Evolutionary conservation across 2,888 invertebrate genomes (phyloP).

Genomic region (Coenonympha arcania): DNA sequence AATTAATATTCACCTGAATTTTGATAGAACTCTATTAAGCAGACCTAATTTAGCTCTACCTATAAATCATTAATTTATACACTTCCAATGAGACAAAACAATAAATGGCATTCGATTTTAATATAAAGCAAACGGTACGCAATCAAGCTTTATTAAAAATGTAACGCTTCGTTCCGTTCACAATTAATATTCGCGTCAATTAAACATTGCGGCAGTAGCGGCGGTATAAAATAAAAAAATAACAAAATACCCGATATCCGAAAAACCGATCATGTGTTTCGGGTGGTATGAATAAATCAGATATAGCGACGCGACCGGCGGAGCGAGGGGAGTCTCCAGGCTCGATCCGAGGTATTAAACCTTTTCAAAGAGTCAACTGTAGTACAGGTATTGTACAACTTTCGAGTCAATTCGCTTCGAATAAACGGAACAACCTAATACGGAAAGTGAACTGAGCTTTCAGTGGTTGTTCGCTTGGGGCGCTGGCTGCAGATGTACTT

Average conservation of each 20-base stretch:
- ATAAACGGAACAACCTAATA: too few species aligned
- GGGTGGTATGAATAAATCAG: constrained; percentile 73
- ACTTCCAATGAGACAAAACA: background rate
- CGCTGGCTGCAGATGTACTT: too few species aligned
- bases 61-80: background rate
- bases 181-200: constrained; percentile 33
- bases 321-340: constrained; percentile 47
- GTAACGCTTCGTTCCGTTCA: constrained; percentile 25
- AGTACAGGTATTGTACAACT: too few species aligned
- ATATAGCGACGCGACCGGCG: constrained; percentile 57
- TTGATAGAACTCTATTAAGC: too few species aligned
- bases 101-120: constrained; percentile 12
- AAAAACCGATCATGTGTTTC: constrained; percentile 69
- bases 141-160: constrained; percentile 28
- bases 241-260: constrained; percentile 37
- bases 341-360: constrained; percentile 67
- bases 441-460: too few species aligned
- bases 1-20: too few species aligned
- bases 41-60: too few species aligned
- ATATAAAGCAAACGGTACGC: constrained; percentile 5
- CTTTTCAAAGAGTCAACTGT: constrained; percentile 64
- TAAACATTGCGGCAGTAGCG: constrained; percentile 43
- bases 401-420: too few species aligned
- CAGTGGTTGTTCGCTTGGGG: too few species aligned
- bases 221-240: constrained; percentile 45